A percentile compares a stretch with the other conserved stretches of the same genome.
These are phyloP conservation scores for Anastatus disparis DNA, from an alignment of 1,140 invertebrate genomes.

Conservation along the genomic window DNA sequence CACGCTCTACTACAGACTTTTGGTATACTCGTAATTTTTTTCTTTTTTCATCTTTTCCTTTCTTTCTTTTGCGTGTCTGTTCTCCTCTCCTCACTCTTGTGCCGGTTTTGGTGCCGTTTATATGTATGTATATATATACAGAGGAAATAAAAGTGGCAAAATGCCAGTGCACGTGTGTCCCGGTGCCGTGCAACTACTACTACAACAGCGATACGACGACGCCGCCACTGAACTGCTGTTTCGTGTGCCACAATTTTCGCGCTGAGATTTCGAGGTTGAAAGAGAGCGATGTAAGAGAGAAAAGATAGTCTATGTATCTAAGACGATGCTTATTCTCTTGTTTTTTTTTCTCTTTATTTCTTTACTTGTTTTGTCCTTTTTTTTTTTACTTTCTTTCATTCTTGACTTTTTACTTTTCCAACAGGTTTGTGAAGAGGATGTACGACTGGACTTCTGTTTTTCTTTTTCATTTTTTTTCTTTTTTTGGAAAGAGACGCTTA, in stretches of 20 bases:
- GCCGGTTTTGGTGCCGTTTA: too few species aligned
- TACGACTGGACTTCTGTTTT: background rate
- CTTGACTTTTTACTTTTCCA: background rate
- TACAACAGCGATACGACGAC: too few species aligned
- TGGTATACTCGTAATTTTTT: too few species aligned
- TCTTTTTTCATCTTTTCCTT: too few species aligned
- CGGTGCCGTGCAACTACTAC: background rate
- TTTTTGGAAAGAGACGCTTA: background rate
- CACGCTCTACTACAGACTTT: too few species aligned
- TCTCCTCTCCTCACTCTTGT: too few species aligned
- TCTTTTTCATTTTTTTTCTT: background rate
- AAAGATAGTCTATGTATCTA: too few species aligned
- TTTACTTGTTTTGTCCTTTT: background rate
- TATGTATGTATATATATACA: too few species aligned
- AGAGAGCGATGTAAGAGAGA: background rate
- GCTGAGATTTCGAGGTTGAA: background rate
- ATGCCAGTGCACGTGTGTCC: conserved; percentile 48
- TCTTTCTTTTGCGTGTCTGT: too few species aligned
- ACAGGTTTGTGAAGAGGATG: conserved; percentile 9
- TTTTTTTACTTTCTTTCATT: background rate
- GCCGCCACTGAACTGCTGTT: background rate
- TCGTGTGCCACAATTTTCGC: background rate
- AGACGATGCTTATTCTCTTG: too few species aligned
- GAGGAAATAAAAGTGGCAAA: conserved; percentile 43
- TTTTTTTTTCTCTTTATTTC: background rate